These are phyloP conservation scores for Spilogale gracilis DNA, from an alignment of 2,113 vertebrate species.

Conservation along the genomic window DNA sequence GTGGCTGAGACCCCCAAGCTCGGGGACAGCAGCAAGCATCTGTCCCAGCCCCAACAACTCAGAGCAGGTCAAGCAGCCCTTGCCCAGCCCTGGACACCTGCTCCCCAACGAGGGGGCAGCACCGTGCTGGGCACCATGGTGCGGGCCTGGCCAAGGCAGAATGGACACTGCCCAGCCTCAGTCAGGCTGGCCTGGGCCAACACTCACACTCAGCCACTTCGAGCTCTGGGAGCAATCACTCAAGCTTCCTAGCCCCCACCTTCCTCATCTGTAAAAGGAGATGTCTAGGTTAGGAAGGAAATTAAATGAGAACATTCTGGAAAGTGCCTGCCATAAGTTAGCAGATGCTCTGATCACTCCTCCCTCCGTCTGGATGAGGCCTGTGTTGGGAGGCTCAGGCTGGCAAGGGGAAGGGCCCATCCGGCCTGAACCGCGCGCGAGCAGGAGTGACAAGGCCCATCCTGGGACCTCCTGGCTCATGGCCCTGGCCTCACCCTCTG, in stretches of 20 bases:
- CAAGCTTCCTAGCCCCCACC: not conserved
- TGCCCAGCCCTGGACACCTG: not conserved
- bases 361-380: not conserved
- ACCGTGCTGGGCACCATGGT: not conserved
- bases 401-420: fast-evolving
- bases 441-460: not conserved
- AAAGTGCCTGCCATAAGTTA: not conserved
- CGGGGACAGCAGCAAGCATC: fast-evolving
- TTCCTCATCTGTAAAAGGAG: not conserved
- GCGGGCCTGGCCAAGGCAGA: not conserved
- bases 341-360: not conserved
- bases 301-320: not conserved
- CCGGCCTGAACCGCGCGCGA: not conserved
- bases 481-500: not conserved
- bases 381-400: not conserved
- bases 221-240: not conserved
- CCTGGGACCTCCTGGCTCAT: not conserved
- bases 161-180: not conserved
- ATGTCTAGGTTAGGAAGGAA: not conserved
- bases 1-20: not conserved
- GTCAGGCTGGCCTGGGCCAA: not conserved
- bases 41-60: not conserved
- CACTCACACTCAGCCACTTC: not conserved
- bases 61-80: not conserved
- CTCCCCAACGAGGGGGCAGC: not conserved